Percentiles rank a stretch among this genome's conserved stretches.
Conservation (phyloP, 2,888 invertebrate species). For the Macropis europaea region DNA sequence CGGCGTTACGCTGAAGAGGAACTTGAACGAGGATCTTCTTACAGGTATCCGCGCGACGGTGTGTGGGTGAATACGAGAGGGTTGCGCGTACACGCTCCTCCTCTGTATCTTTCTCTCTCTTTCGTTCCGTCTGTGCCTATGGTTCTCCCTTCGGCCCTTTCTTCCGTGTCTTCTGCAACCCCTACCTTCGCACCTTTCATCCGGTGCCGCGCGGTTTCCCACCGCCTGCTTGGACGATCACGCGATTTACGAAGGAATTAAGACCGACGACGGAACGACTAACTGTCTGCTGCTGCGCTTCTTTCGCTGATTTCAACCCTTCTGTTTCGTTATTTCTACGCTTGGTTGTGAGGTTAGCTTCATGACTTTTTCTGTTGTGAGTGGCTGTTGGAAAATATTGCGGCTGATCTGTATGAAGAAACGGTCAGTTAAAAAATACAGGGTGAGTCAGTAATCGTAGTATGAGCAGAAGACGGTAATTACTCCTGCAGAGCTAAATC, state of each 20-base stretch:
- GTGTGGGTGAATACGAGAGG: slow-evolving; percentile 15
- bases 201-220: slow-evolving; percentile 22
- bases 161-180: neutral
- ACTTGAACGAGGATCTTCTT: slow-evolving; percentile 42
- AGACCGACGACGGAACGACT: slow-evolving; percentile 25
- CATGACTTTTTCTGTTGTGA: too few species aligned
- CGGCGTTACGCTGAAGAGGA: slow-evolving; percentile 37
- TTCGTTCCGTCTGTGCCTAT: too few species aligned
- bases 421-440: too few species aligned
- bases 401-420: too few species aligned
- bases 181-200: slow-evolving; percentile 22
- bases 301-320: neutral
- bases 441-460: too few species aligned
- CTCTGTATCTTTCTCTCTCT: neutral
- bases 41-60: slow-evolving; percentile 28
- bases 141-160: slow-evolving; percentile 8
- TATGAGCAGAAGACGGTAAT: too few species aligned
- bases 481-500: too few species aligned
- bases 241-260: slow-evolving; percentile 41
- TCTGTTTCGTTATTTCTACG: neutral
- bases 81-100: neutral
- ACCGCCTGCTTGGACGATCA: slow-evolving; percentile 16
- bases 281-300: neutral
- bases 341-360: too few species aligned
- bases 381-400: too few species aligned